Base-by-base conservation (phyloP, 2,797 vertebrate genomes). In the Chrosomus eos region DNA sequence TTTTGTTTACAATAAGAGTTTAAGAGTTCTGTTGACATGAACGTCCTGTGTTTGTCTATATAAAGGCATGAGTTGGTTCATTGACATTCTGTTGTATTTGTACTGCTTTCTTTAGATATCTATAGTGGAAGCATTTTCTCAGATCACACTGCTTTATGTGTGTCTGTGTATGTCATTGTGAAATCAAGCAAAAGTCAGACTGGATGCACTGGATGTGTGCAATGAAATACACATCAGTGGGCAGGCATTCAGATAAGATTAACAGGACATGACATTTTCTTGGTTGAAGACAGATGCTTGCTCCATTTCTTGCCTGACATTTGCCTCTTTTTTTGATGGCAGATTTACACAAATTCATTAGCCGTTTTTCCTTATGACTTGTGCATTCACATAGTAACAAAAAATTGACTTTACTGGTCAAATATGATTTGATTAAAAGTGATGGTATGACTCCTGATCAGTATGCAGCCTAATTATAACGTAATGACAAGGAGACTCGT, bases 201-300 rank as follows among this genome's bases (percentile, higher is more conserved):
- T 85, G 81, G 85, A n/a, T 87, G 64, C 23, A 38, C 90, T 91
- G 40, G 40, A 43, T 89, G 91, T 92, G 87, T 91, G 84, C 91
- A 91, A 93, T 94, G 90, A 93, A 93, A 91, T 92, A 82, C 91
- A 92, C 80, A 88, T 93, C 93, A 93, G 90, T 84, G 89, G 87
- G 92, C 93, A 93, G 89, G 87, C 89, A 83, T 90, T 93, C 89
- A 91, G 90, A 94, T 91, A 91, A 92, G 89, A 93, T 92, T 93
- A 95, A 95, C 90, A 92, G 88, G 90, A 93, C 81, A 88, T 92
- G 94, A 92, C 92, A 83, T 94, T 93, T 91, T 86, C 87, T 91
- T 90, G 79, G 85, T 85, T 82, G 88, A 86, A 93, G 92, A 93
- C 92, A 93, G 93, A 94, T 94, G 92, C 91, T 91, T 89, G 90